These are phyloP conservation scores for Oenanthe oenanthe DNA, from an alignment of 2,113 vertebrate species.

Conservation along the genomic window DNA sequence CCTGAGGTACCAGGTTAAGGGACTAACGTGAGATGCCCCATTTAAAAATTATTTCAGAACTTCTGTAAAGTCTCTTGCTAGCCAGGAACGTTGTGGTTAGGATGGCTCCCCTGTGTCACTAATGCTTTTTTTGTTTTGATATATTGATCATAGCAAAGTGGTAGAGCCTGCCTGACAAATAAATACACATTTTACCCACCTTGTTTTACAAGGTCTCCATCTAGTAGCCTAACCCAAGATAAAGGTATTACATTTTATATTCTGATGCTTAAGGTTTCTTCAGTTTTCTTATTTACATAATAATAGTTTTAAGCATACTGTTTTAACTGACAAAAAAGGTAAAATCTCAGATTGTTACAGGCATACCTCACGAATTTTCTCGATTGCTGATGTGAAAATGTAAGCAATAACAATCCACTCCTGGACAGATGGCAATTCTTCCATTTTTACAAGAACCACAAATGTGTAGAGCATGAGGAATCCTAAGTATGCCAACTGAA, in stretches of 20 bases:
- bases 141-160: not conserved
- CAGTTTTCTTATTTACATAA: not conserved
- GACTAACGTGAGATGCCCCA: not conserved
- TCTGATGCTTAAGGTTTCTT: not conserved
- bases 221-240: not conserved
- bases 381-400: conserved; percentile 95
- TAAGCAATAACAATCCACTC: conserved; percentile 98
- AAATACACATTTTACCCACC: not conserved
- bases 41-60: not conserved
- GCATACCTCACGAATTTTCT: conserved; percentile 95
- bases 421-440: conserved; percentile 83
- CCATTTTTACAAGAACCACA: conserved; percentile 94
- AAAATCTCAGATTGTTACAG: not conserved
- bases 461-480: conserved; percentile 97
- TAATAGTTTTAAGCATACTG: not conserved
- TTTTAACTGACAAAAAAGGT: not conserved
- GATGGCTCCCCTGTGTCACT: not conserved
- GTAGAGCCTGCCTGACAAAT: not conserved
- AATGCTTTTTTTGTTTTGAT: not conserved
- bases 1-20: not conserved
- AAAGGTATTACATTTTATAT: not conserved
- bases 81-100: not conserved
- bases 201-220: not conserved
- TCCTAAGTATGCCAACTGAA: conserved; percentile 91
- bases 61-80: not conserved